A percentile compares a stretch with the other conserved stretches of the same genome.
phyloP scores from a whole-genome alignment of 2,797 vertebrate genomes.

The Pseudochirops cupreus region DNA sequence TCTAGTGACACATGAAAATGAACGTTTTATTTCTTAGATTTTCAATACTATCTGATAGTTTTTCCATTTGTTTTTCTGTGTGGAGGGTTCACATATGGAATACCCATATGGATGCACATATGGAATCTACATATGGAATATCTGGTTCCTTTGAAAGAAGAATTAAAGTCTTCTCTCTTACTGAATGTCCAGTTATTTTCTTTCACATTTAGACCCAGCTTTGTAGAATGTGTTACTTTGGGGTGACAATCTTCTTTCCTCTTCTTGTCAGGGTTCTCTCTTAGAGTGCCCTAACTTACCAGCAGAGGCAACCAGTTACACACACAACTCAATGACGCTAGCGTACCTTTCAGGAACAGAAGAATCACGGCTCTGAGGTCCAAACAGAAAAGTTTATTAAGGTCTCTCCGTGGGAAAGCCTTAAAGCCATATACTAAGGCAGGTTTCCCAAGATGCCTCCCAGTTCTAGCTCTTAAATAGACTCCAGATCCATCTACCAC shows the following conservation, averaged over 20 bases:
- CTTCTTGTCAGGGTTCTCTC: not conserved
- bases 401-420: too few relatives aligned
- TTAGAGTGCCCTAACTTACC: too few relatives aligned
- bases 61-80: not conserved
- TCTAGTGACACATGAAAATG: not conserved
- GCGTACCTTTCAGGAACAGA: too few relatives aligned
- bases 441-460: too few relatives aligned
- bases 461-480: too few relatives aligned
- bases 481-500: too few relatives aligned
- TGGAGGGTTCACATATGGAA: not conserved
- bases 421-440: too few relatives aligned
- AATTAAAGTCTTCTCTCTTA: not conserved
- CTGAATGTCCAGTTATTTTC: not conserved
- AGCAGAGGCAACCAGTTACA: too few relatives aligned
- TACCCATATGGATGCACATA: not conserved
- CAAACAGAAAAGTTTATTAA: too few relatives aligned
- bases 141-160: not conserved
- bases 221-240: not conserved
- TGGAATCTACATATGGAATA: not conserved
- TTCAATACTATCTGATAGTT: not conserved
- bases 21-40: not conserved
- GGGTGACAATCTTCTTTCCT: not conserved
- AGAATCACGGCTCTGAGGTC: too few relatives aligned
- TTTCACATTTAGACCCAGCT: not conserved
- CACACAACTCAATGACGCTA: too few relatives aligned